Conservation (phyloP, 1,140 invertebrate genomes). For the Drosophila sucinea region DNA sequence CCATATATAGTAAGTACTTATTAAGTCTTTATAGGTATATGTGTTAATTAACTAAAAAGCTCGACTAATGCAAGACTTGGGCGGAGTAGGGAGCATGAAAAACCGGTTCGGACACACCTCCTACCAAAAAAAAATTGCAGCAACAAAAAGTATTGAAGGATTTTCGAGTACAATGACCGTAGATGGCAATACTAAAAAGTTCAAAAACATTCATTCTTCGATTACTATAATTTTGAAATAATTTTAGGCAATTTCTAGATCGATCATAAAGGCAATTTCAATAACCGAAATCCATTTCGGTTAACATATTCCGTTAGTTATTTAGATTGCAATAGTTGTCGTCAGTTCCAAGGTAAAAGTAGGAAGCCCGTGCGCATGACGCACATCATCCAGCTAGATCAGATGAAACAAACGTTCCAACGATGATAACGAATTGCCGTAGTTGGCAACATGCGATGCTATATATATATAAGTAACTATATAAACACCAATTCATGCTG, state of each 20-base stretch:
- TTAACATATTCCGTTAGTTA: no score
- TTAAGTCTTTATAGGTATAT: not conserved
- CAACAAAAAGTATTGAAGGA: slow-evolving; percentile 22
- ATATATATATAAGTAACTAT: not conserved
- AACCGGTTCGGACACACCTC: slow-evolving; percentile 36
- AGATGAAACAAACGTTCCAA: not conserved
- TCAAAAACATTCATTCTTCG: not conserved
- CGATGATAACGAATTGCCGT: not conserved
- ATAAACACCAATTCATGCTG: slow-evolving; percentile 1
- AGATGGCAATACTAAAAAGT: not conserved
- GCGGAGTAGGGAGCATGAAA: not conserved
- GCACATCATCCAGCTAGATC: slow-evolving; percentile 9
- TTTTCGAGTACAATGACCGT: slow-evolving; percentile 44
- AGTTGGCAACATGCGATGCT: slow-evolving; percentile 24
- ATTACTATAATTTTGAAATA: not conserved
- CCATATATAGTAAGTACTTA: slow-evolving; percentile 3
- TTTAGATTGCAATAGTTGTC: not conserved
- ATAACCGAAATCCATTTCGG: not conserved
- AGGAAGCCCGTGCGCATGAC: slow-evolving; percentile 6
- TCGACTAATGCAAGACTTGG: not conserved
- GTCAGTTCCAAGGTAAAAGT: not conserved
- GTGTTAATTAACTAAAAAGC: slow-evolving; percentile 1
- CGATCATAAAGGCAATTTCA: no score
- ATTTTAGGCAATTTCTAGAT: no score
- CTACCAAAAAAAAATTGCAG: not conserved